A percentile compares a stretch with the other conserved stretches of the same genome.
Conservation (phyloP, 2,113 vertebrate genomes). For the Tachysurus vachellii region DNA sequence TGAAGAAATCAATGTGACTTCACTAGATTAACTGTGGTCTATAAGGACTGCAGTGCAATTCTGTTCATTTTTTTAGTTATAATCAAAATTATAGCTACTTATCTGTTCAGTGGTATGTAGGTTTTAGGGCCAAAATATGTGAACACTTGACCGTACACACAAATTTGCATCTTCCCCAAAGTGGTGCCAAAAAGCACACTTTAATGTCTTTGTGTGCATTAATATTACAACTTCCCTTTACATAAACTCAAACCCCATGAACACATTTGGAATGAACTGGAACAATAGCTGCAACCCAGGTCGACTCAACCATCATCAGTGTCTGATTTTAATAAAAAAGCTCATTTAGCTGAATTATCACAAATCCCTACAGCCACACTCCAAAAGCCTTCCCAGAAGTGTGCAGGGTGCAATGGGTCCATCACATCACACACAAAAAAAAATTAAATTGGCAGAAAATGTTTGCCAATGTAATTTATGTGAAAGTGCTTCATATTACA, state of each 20-base stretch:
- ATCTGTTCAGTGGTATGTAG: not conserved
- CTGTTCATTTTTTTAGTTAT: not conserved
- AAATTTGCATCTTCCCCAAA: not conserved
- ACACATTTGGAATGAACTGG: not conserved
- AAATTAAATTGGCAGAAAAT: too few species aligned
- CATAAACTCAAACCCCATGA: not conserved
- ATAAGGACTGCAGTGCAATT: not conserved
- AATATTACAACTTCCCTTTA: not conserved
- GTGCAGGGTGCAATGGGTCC: not conserved
- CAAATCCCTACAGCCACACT: not conserved
- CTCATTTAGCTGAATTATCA: not conserved
- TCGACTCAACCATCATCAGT: not conserved
- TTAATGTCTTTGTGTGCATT: not conserved
- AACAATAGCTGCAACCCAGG: not conserved
- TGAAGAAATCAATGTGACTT: not conserved
- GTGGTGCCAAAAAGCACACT: not conserved
- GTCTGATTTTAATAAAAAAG: not conserved
- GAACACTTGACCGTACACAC: not conserved
- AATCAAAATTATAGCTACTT: not conserved
- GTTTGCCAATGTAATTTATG: too few species aligned
- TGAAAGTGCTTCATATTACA: not conserved
- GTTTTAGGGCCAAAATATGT: not conserved
- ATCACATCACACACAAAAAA: not conserved
- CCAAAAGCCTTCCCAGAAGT: not conserved
- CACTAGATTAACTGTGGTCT: not conserved